These are phyloP conservation scores for Drosophila parvula DNA, from an alignment of 1,140 invertebrate species.

Conservation along the genomic window DNA sequence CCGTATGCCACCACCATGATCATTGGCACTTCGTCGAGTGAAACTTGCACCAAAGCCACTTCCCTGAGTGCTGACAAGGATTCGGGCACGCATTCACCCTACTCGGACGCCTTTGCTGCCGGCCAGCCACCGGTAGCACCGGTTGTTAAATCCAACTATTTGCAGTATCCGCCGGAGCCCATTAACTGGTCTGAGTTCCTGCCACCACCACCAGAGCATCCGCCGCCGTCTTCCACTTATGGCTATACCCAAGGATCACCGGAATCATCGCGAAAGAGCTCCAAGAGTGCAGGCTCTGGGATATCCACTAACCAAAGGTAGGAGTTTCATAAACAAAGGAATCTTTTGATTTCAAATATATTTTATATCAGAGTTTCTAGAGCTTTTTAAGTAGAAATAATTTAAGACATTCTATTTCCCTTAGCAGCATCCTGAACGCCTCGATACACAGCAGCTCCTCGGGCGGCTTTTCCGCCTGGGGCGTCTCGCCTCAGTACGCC, in stretches of 20 bases:
- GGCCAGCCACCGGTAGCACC: conserved; percentile 45
- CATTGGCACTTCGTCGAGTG: conserved; percentile 85
- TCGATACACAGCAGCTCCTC: conserved; percentile 83
- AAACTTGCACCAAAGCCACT: conserved; percentile 85
- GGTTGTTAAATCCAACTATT: conserved; percentile 84
- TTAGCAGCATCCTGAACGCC: conserved; percentile 70
- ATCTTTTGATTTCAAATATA: neutral
- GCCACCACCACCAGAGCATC: conserved; percentile 92
- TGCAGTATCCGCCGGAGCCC: conserved; percentile 85
- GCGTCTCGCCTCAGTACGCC: conserved; percentile 74
- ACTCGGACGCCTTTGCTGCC: conserved; percentile 74
- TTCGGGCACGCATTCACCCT: conserved; percentile 85
- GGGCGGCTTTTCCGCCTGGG: conserved; percentile 82
- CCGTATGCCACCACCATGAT: conserved; percentile 93
- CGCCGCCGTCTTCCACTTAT: conserved; percentile 86
- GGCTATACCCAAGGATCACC: conserved; percentile 79
- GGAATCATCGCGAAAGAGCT: conserved; percentile 81
- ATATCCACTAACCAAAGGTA: conserved; percentile 83
- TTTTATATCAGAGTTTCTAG: too few relatives aligned
- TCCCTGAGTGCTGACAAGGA: conserved; percentile 85
- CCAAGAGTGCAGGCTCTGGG: conserved; percentile 80
- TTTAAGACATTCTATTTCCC: neutral
- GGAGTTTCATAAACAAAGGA: neutral
- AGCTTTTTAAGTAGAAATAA: neutral
- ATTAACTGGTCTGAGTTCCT: conserved; percentile 92